Base-by-base conservation (phyloP, 2,113 vertebrate genomes). In the Acanthochromis polyacanthus region DNA sequence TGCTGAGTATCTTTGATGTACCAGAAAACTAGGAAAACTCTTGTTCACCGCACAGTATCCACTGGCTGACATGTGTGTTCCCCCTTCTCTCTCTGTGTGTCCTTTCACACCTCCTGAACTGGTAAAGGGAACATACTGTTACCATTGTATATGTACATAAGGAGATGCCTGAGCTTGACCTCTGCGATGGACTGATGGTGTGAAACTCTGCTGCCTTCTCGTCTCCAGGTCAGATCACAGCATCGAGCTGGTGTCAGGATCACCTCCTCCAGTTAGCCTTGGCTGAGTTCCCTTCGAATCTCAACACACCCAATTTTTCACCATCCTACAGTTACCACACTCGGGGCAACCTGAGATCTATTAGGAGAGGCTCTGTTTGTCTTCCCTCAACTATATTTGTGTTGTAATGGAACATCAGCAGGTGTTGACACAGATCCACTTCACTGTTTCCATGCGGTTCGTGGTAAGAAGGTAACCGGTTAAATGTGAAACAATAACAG, bases 301-400 rank as follows among this genome's bases (percentile, higher is more conserved):
- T 71, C 82, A 87, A 51, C 69, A 70, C 77, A 81, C 19, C 4
- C 25, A n/a, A 17, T 78, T 82, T 50, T 77, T 75, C 0, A 0
- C 65, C 70, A 52, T 82, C 58, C 81, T 40, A 51, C 62, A 51
- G 80, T 62, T 75, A 74, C 74, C 59, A 28, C 6, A 46, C 65
- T 77, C 23, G 56, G 53, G 62, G 77, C 40, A 80, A 83, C 74
- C 30, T 48, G 83, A 88, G 78, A 70, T 55, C 51, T 53, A 32
- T 65, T 22, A 40, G 17, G 40, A 59, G 62, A 69, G 57, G 55
- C 38, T 76, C 43, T 80, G 84, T 73, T 91, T 80, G 83, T 78
- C 61, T 78, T 88, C 71, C 80, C 88, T 80, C 32, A 17, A 55
- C 67, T 82, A 67, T 81, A 82, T 84, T 84, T 88, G 76, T 86